These are phyloP conservation scores for Lepas anatifera DNA, from an alignment of 2,888 invertebrate species.

Conservation along the genomic window DNA sequence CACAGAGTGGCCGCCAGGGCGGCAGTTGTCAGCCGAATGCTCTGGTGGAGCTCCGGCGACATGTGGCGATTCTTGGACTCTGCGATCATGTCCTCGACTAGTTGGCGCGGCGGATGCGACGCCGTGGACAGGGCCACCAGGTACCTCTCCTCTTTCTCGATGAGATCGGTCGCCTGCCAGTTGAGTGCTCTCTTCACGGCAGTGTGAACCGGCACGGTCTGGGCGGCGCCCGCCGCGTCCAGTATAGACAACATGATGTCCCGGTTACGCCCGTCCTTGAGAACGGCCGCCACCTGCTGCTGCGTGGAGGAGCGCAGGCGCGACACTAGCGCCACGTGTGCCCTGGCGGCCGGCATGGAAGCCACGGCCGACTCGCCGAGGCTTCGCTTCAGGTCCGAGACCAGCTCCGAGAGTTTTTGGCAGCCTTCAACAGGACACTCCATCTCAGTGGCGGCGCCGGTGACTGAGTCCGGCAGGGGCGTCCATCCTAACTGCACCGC, in stretches of 20 bases:
- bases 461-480: background rate
- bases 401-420: background rate
- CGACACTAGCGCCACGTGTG: background rate
- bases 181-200: constrained; percentile 53
- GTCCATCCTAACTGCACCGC: background rate
- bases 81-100: constrained; percentile 42
- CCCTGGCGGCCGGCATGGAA: background rate
- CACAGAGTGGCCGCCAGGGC: constrained; percentile 44
- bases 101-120: constrained; percentile 46
- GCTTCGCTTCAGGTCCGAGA: background rate
- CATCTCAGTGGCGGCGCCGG: background rate
- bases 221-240: constrained; percentile 56
- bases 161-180: constrained; percentile 41
- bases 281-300: constrained; percentile 55
- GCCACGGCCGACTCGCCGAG: background rate
- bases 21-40: constrained; percentile 50
- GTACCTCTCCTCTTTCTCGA: constrained; percentile 55
- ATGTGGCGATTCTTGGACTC: constrained; percentile 36
- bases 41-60: constrained; percentile 50
- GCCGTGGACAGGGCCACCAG: constrained; percentile 57
- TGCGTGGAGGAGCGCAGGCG: constrained; percentile 32
- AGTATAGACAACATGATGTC: constrained; percentile 47
- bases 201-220: constrained; percentile 52
- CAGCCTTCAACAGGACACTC: background rate
- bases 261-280: constrained; percentile 52